These are phyloP conservation scores for Camponotus floridanus DNA, from an alignment of 1,140 invertebrate species.

Conservation along the genomic window DNA sequence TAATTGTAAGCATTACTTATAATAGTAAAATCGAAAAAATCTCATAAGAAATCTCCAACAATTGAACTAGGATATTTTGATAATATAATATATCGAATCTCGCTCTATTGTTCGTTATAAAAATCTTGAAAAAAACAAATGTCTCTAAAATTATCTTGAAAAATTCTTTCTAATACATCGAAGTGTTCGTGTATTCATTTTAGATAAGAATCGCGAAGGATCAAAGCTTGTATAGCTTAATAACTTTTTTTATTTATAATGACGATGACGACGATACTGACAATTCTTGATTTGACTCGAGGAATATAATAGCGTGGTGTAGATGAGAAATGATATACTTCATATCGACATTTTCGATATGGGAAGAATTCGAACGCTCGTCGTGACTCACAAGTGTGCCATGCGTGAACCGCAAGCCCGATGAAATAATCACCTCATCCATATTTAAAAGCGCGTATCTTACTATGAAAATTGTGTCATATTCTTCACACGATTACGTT, in stretches of 20 bases:
- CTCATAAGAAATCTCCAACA: neutral
- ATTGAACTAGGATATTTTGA: constrained; percentile 9
- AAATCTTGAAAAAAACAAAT: no score
- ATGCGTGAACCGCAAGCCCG: constrained; percentile 73
- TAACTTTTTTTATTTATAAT: neutral
- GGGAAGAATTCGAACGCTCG: constrained; percentile 70
- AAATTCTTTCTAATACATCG: neutral
- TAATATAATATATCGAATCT: neutral
- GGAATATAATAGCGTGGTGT: neutral
- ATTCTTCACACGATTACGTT: constrained; percentile 40
- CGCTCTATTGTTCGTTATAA: neutral
- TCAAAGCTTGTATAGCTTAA: neutral
- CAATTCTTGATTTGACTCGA: neutral
- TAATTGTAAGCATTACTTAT: constrained; percentile 59
- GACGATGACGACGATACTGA: no score
- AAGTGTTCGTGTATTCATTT: neutral
- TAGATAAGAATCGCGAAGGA: neutral
- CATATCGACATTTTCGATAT: constrained; percentile 33
- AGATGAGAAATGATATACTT: constrained; percentile 12
- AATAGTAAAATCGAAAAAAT: constrained; percentile 49
- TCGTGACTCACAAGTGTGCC: constrained; percentile 69
- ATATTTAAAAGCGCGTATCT: constrained; percentile 69
- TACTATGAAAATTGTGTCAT: constrained; percentile 70
- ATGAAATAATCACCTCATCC: constrained; percentile 72
- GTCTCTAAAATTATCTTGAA: neutral